Evolutionary conservation across 2,888 invertebrate genomes (phyloP).

Genomic region (Drosophila kuntzei): DNA sequence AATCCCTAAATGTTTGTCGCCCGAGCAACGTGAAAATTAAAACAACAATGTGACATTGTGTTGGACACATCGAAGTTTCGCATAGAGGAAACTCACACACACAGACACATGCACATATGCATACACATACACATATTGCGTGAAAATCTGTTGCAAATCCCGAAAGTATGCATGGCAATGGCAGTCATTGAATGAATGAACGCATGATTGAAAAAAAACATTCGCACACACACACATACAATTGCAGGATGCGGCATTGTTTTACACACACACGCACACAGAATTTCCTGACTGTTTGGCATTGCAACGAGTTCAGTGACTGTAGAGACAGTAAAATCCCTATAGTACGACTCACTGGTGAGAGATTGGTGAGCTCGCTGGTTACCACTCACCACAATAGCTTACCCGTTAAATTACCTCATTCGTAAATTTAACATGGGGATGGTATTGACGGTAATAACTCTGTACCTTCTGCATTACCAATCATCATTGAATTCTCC

Average conservation of each 20-base stretch:
- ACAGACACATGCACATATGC: background rate
- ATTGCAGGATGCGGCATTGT: slow-evolving; percentile 30
- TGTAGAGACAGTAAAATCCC: slow-evolving; percentile 45
- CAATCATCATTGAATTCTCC: too few relatives aligned
- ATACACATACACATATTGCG: slow-evolving; percentile 24
- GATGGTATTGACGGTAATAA: too few relatives aligned
- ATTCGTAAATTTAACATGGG: too few relatives aligned
- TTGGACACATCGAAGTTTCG: slow-evolving; percentile 5
- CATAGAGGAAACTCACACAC: background rate
- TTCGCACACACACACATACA: slow-evolving; percentile 22
- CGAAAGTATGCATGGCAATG: slow-evolving; percentile 71
- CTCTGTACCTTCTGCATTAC: too few relatives aligned
- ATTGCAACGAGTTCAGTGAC: slow-evolving; percentile 68
- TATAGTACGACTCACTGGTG: too few relatives aligned
- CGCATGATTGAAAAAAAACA: slow-evolving; percentile 77
- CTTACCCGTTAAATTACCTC: too few relatives aligned
- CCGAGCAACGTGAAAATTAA: slow-evolving; percentile 53
- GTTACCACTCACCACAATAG: too few relatives aligned
- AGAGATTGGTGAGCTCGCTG: too few relatives aligned
- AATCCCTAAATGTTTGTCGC: slow-evolving; percentile 51
- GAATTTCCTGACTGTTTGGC: too few relatives aligned
- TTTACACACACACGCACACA: slow-evolving; percentile 24
- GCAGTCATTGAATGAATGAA: slow-evolving; percentile 69
- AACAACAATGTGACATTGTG: slow-evolving; percentile 49
- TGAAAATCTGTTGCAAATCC: slow-evolving; percentile 75